Evolutionary conservation across 2,113 vertebrate genomes (phyloP).

Genomic region (Chaetodon trifascialis): DNA sequence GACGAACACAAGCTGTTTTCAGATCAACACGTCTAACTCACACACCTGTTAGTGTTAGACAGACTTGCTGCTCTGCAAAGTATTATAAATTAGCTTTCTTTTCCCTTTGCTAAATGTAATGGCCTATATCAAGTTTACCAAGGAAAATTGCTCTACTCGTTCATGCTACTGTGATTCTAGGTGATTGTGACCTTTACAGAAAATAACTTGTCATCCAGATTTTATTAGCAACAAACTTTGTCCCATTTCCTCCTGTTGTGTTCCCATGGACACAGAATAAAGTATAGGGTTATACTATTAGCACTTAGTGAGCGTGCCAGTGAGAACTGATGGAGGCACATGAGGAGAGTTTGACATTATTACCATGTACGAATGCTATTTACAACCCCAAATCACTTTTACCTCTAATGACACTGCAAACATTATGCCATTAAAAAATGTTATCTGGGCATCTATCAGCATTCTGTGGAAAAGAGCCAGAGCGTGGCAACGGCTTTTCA

Average conservation of each 20-base stretch:
- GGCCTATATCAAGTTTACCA: conserved; percentile 65
- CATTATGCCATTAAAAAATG: conserved; percentile 41
- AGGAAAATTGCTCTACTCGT: conserved; percentile 59
- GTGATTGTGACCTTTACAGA: conserved; percentile 74
- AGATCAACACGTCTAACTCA: conserved; percentile 73
- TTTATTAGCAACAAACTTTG: conserved; percentile 62
- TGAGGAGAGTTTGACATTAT: conserved; percentile 36
- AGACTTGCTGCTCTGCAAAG: conserved; percentile 67
- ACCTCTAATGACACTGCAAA: conserved; percentile 20
- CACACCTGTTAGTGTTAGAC: conserved; percentile 76
- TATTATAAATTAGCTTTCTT: conserved; percentile 72
- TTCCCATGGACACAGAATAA: conserved; percentile 38
- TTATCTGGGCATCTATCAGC: conserved; percentile 29
- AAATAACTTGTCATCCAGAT: conserved; percentile 69
- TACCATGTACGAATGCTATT: conserved; percentile 31
- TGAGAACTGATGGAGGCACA: conserved; percentile 42
- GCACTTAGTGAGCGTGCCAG: conserved; percentile 23
- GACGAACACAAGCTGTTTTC: conserved; percentile 80
- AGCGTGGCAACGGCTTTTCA: background rate
- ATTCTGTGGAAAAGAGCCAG: conserved; percentile 20
- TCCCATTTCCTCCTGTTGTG: conserved; percentile 37
- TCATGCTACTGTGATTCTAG: conserved; percentile 66
- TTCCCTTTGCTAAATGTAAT: conserved; percentile 70
- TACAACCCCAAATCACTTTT: conserved; percentile 41
- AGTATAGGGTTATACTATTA: conserved; percentile 30